Conservation (phyloP, 2,888 invertebrate genomes). For the Eupithecia inturbata region DNA sequence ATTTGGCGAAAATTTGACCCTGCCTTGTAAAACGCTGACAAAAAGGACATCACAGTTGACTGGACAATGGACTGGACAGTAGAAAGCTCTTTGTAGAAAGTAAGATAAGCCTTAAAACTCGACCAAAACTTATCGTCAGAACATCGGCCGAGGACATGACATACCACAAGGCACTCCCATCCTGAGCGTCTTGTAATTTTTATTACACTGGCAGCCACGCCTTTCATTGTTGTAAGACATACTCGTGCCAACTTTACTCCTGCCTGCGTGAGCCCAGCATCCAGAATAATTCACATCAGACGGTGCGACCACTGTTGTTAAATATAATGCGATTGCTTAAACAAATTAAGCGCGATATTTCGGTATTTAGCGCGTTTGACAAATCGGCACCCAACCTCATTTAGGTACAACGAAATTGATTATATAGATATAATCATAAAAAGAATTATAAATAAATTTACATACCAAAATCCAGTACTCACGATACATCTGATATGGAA, state of each 20-base stretch:
- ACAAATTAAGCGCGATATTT: slow-evolving; percentile 11
- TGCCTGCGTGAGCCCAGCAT: slow-evolving; percentile 50
- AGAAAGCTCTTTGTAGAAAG: slow-evolving; percentile 23
- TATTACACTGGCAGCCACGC: slow-evolving; percentile 74
- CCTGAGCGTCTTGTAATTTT: slow-evolving; percentile 77
- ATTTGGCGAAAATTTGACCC: neutral
- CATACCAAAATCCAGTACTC: slow-evolving; percentile 1
- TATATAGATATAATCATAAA: neutral
- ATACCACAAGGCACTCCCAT: slow-evolving; percentile 79
- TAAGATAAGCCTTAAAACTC: slow-evolving; percentile 33
- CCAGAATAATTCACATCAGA: slow-evolving; percentile 45
- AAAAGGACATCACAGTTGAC: neutral
- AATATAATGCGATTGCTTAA: slow-evolving; percentile 14
- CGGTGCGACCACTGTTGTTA: slow-evolving; percentile 46
- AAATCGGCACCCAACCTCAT: neutral
- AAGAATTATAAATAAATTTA: neutral
- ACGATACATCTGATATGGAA: neutral
- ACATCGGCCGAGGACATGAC: slow-evolving; percentile 62
- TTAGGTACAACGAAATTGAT: neutral
- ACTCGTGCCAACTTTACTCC: slow-evolving; percentile 58
- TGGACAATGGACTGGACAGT: neutral
- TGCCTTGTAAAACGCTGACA: neutral
- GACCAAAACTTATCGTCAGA: slow-evolving; percentile 55
- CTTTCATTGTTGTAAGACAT: slow-evolving; percentile 76
- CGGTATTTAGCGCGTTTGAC: neutral